Percentiles rank a stretch among this genome's conserved stretches.
Evolutionary conservation across 2,797 vertebrate species (phyloP).

Genomic region (Babyrousa celebensis): DNA sequence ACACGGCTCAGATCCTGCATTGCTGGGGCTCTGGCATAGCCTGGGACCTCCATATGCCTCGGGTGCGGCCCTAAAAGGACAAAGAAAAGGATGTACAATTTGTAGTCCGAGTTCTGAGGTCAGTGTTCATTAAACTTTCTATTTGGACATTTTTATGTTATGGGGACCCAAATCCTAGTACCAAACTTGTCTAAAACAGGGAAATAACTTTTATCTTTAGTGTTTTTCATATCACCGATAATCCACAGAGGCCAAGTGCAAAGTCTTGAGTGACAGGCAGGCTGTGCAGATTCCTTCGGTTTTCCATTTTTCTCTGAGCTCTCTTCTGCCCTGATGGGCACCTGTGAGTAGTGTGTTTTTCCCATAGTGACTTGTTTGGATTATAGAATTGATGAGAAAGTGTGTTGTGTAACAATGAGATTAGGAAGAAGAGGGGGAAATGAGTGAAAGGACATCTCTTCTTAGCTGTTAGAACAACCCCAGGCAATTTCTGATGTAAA

Average conservation of each 20-base stretch:
- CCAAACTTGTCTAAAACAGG: background rate
- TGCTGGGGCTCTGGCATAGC: too few species aligned
- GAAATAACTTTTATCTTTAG: background rate
- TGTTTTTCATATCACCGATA: background rate
- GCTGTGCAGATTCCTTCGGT: background rate
- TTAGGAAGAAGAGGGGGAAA: background rate
- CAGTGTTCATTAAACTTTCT: conserved; percentile 33
- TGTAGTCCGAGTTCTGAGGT: conserved; percentile 44
- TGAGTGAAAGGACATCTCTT: background rate
- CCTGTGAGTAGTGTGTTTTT: background rate
- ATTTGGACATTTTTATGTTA: background rate
- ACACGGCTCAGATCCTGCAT: too few species aligned
- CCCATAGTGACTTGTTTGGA: background rate
- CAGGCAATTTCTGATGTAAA: background rate
- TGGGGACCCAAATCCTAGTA: background rate
- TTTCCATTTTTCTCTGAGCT: background rate
- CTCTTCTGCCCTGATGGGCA: background rate
- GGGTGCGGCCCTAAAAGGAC: too few species aligned
- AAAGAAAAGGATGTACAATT: conserved; percentile 15
- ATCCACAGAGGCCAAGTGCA: background rate
- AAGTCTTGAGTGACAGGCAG: background rate
- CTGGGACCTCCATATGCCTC: too few species aligned
- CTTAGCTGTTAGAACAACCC: conserved; percentile 50
- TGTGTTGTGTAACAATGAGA: background rate
- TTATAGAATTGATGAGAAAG: background rate